phyloP scores from a whole-genome alignment of 2,797 vertebrate species.

The Steatocranus sp. region DNA sequence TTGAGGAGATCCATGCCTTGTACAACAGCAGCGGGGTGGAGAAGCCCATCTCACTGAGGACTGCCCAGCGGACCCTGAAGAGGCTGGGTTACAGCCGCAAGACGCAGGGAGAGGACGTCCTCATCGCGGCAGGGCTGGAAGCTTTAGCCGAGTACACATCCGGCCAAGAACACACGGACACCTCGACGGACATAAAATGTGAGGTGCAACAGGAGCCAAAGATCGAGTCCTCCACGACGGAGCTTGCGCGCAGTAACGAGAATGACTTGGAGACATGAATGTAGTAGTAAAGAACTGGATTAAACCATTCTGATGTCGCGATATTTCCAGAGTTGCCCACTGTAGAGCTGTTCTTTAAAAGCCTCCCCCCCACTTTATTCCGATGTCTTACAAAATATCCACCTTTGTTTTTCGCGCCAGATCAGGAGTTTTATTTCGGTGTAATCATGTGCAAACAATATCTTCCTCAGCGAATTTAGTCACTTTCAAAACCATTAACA shows the following conservation, averaged over 20 bases:
- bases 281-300: neutral
- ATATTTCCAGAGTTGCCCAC: neutral
- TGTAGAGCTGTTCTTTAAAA: neutral
- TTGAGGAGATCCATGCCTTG: neutral
- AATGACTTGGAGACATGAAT: neutral
- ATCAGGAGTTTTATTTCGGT: neutral
- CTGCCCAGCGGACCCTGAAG: neutral
- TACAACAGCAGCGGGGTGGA: neutral
- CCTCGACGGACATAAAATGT: fast-evolving
- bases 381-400: neutral
- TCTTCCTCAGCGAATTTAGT: neutral
- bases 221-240: neutral
- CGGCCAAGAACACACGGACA: neutral
- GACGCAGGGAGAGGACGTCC: neutral
- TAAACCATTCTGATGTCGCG: neutral
- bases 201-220: neutral
- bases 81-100: neutral
- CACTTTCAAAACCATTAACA: neutral
- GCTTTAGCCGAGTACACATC: neutral
- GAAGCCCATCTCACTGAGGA: neutral
- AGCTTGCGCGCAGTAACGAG: fast-evolving
- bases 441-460: neutral
- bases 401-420: neutral
- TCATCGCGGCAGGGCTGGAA: neutral
- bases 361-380: fast-evolving